A percentile compares a stretch with the other conserved stretches of the same genome.
Evolutionary conservation across 2,888 invertebrate species (phyloP).

Genomic region (Nemotelus pantherinus): DNA sequence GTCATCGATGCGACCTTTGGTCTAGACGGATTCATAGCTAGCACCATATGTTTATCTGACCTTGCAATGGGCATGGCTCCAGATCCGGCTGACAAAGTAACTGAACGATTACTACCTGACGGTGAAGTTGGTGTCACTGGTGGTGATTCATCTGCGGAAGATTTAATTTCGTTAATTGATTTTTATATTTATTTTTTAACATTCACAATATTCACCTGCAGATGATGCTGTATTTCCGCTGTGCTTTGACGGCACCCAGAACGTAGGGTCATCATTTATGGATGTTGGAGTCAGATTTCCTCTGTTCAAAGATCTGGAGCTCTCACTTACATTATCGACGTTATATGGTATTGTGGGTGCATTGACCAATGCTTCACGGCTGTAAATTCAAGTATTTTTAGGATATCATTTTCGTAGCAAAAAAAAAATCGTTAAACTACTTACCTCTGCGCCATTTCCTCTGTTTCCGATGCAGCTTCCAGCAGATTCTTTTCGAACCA

Average conservation of each 20-base stretch:
- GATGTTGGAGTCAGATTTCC: conserved; percentile 63
- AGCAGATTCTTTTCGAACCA: conserved; percentile 71
- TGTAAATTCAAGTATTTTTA: conserved; percentile 52
- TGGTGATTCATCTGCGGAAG: conserved; percentile 61
- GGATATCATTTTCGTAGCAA: neutral
- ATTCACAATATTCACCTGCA: conserved; percentile 48
- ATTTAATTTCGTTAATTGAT: neutral
- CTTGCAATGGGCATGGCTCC: conserved; percentile 64
- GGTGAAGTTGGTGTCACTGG: conserved; percentile 66
- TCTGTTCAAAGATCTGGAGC: conserved; percentile 57
- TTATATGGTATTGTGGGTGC: conserved; percentile 60
- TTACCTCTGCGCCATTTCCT: conserved; percentile 64
- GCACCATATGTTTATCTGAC: conserved; percentile 68
- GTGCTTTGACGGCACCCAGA: conserved; percentile 64
- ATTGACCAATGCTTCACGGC: conserved; percentile 65
- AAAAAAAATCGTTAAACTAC: conserved; percentile 6
- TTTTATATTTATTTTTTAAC: neutral
- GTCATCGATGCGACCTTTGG: conserved; percentile 70
- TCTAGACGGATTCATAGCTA: conserved; percentile 66
- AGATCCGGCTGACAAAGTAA: conserved; percentile 62
- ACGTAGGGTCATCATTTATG: conserved; percentile 64
- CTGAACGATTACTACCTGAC: conserved; percentile 64
- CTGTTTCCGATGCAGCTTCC: conserved; percentile 66
- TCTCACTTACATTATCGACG: conserved; percentile 64
- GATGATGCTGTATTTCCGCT: conserved; percentile 55